Base-by-base conservation (phyloP, 2,797 vertebrate genomes). In the Dermochelys coriacea region DNA sequence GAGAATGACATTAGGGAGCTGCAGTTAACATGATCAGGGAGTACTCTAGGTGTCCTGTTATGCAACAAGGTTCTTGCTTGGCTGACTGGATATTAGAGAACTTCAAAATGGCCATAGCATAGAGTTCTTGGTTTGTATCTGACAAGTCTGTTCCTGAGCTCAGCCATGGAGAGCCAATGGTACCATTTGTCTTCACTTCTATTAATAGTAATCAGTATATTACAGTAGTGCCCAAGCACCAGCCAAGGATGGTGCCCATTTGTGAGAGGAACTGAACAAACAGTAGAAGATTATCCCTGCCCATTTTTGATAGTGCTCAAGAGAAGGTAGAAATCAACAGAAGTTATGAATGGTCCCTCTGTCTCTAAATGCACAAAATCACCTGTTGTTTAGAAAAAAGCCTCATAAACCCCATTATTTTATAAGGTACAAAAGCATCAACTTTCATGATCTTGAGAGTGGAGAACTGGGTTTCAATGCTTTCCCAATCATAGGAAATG, bases 401-500 rank as follows among this genome's bases (percentile, higher is more conserved):
- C 31, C 15, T 7, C 49, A 25, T 12, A 50, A 25, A 57, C 21
- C 6, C 23, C 12, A n/a, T 59, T 71, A 14, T 23, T 23, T 41
- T 41, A 19, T 41, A 41, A 71, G 19, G 10, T 71, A 21, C 64
- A 71, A 41, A 37, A 68, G 34, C 64, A 41, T 71, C 18, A 37
- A 41, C 9, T 71, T 71, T 41, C 21, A 21, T 41, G 41, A 37
- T 8, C 10, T 37, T 41, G 19, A n/a, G 64, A 6, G 59, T n/a
- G 61, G 10, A 37, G 37, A 25, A 41, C 37, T 29, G 54, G 16
- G 34, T 37, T 41, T n/a, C 45, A 8, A 12, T 50, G 5, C 45
- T 59, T 25, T 9, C 10, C 2, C 49, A 25, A 6, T 50, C 45
- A 25, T 4, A 12, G 15, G 3, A 12, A 27, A 3, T 10, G 6